phyloP scores from a whole-genome alignment of 2,797 vertebrate genomes.

The Phataginus tetradactyla region DNA sequence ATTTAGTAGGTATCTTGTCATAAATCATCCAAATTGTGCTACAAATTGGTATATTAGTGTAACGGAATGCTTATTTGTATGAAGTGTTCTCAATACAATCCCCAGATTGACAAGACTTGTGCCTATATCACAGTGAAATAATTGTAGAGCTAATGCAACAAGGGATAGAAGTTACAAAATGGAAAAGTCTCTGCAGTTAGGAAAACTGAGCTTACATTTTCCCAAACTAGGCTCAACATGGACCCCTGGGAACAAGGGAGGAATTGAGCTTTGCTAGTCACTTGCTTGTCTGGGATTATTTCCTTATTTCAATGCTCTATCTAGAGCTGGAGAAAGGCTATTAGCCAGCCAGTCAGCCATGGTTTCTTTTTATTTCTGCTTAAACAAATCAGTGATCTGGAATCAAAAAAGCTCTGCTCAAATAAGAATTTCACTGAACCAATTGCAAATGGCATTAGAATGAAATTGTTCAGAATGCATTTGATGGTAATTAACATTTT shows the following conservation, averaged over 20 bases:
- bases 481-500: conserved; percentile 71
- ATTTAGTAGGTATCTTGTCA: not conserved
- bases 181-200: not conserved
- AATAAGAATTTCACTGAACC: conserved; percentile 64
- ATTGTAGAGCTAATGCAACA: accelerated
- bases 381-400: conserved; percentile 69
- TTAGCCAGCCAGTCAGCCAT: conserved; percentile 1
- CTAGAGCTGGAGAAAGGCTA: conserved; percentile 31
- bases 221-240: not conserved
- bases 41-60: not conserved
- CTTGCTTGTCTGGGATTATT: not conserved
- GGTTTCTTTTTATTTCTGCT: conserved; percentile 64
- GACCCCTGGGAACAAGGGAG: not conserved
- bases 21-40: not conserved
- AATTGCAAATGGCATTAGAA: conserved; percentile 63
- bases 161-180: not conserved
- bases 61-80: not conserved
- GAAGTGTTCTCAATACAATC: not conserved
- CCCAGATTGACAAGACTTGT: not conserved
- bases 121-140: not conserved
- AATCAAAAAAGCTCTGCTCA: conserved; percentile 62
- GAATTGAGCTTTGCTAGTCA: not conserved
- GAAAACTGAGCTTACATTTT: not conserved
- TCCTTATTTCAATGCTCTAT: conserved; percentile 49
- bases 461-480: conserved; percentile 64